phyloP scores from a whole-genome alignment of 2,888 invertebrate genomes.

The Sinodicranocentrus sp. region DNA sequence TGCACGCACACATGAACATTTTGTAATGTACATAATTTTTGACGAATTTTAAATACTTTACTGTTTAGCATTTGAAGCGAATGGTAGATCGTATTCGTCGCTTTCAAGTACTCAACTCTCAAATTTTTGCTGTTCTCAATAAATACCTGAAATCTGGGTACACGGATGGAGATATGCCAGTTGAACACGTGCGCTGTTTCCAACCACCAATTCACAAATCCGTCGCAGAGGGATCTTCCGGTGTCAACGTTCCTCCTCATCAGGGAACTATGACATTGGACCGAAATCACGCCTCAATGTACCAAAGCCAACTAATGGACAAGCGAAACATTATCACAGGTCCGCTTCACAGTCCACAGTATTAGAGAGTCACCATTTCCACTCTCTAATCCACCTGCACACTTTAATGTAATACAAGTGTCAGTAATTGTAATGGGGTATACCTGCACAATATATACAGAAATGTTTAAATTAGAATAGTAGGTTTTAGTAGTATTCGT shows the following conservation, averaged over 20 bases:
- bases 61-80: conserved; percentile 89
- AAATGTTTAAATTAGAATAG: too few species aligned
- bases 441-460: too few species aligned
- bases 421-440: too few species aligned
- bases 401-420: too few species aligned
- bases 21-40: too few species aligned
- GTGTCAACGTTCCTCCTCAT: conserved; percentile 55
- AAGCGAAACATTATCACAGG: conserved; percentile 31
- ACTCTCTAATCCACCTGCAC: too few species aligned
- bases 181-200: conserved; percentile 98
- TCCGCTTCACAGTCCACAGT: conserved; percentile 60
- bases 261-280: conserved; percentile 75
- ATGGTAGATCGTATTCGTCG: conserved; percentile 99
- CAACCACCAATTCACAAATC: conserved; percentile 94
- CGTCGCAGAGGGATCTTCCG: conserved; percentile 79
- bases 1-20: too few species aligned
- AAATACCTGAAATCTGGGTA: conserved; percentile 94
- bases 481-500: too few species aligned
- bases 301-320: conserved; percentile 21
- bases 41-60: too few species aligned
- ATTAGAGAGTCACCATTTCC: conserved; percentile 18
- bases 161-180: conserved; percentile 86
- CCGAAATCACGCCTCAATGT: conserved; percentile 63
- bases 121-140: conserved; percentile 96
- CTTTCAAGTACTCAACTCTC: conserved; percentile 98